Base-by-base conservation (phyloP, 2,113 vertebrate species). In the Aphelocoma coerulescens region DNA sequence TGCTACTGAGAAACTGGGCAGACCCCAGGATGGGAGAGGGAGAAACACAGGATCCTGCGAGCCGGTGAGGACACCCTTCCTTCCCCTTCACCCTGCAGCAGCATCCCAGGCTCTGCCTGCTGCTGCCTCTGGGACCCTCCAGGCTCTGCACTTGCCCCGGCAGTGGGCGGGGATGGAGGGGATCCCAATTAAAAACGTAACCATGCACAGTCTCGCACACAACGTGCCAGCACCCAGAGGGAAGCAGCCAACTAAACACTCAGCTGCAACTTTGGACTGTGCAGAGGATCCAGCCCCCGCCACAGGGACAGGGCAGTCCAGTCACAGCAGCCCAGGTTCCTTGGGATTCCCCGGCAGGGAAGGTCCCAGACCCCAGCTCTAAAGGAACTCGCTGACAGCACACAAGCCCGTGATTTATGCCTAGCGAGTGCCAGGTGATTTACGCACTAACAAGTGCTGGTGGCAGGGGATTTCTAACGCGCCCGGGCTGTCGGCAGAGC, bases 401-500 rank as follows among this genome's bases (percentile, higher is more conserved):
- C 37, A 1, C 5, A 41, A 85, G 24, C 5, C 52, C 15, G 41
- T 14, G 74, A 89, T 79, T 88, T 55, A 69, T 20, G 71, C 78
- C 26, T 3, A 51, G 41, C 37, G 41, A 89, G 63, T 7, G 43
- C 81, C 84, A 87, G 84, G 92, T 89, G 85, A 94, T 89, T 85
- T 88, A 72, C 11, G 77, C 93, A 89, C 77, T 89, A 95, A 61
- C 79, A 85, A 86, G 72, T 30, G 63, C 86, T 18, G 69, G 78
- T 22, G 32, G 74, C 66, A 71, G 88, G 71, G 75, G 83, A 87
- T 79, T 71, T 39, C 72, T 44, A 68, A 73, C 10, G 3, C 82
- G 78, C 57, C 22, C 3, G 30, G 69, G 33, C 57, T 26, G 49
- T 1, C 41, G 30, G 73, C 73, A 67, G 51, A 41, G 82, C 58